Evolutionary conservation across 2,888 invertebrate genomes (phyloP), one percentile per base, ranked within the genome.

Genomic region (Cryptocephalus primarius): DNA sequence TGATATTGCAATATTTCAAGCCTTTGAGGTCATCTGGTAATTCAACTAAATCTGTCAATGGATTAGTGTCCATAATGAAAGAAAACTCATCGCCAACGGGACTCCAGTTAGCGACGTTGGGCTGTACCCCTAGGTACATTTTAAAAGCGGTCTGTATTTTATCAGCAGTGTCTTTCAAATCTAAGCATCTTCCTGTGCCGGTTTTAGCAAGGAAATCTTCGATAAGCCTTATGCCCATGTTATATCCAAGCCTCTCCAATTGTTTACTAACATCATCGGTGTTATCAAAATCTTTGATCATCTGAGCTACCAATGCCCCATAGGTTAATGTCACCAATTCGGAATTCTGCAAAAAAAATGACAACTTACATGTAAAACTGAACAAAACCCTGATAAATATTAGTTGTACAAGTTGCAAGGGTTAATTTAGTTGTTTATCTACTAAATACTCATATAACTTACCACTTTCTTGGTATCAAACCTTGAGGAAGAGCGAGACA

Each of bases 181-280:
- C 97, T 63, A 90, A 76, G 67, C 99, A 99, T 39, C 95, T 78
- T 0, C 86, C 87, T 3, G 89, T 85, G 44, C 85, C 84, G 13
- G 89, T 94, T 57, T 94, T 80, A 1, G 97, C 94, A 9, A 99
- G 74, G 62, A 94, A 99, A 67, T 99, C 99, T 73, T 99, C 99
- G 51, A 99, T 95, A 36, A 99, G 72, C 40, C 99, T 78, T 44
- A 97, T 86, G 9, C 99, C 99, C 82, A 99, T 99, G 66, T 97
- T 99, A 68, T 97, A 99, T 4, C 99, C 99, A 72, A 93, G 85
- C 64, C 91, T 74, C 63, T 95, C 94, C 49, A 96, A 72, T 64
- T 99, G 96, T 63, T 94, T 93, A 68, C 96, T 99, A 0, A 99
- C 96, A 73, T 97, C 96, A 36, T 97, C 96, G 6, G 91, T 84